A percentile compares a stretch with the other conserved stretches of the same genome.
phyloP scores from a whole-genome alignment of 2,113 vertebrate species.

The Passer montanus region DNA sequence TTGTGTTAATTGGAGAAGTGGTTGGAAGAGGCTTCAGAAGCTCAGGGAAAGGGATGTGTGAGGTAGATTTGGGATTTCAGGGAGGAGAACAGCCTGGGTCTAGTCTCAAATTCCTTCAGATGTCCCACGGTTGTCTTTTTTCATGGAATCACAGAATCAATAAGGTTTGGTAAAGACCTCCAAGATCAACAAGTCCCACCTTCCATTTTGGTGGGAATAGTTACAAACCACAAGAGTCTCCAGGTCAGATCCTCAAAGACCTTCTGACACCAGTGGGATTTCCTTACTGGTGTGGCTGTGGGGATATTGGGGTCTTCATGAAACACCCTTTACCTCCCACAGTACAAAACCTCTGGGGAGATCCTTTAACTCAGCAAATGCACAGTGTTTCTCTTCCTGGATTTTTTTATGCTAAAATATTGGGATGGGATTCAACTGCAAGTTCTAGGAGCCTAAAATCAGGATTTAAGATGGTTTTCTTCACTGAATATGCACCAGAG shows the following conservation, averaged over 20 bases:
- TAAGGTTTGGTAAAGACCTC: background rate
- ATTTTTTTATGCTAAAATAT: background rate
- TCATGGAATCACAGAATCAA: background rate
- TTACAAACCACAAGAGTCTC: background rate
- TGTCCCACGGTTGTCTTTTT: background rate
- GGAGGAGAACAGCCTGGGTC: background rate
- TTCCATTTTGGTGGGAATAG: background rate
- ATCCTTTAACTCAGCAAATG: background rate
- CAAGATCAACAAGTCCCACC: background rate
- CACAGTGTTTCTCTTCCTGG: background rate
- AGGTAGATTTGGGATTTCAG: background rate
- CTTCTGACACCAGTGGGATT: background rate
- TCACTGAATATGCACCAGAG: background rate
- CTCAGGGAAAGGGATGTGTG: background rate
- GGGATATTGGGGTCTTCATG: too few relatives aligned
- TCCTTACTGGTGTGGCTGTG: background rate
- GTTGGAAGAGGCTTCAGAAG: background rate
- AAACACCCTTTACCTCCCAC: background rate
- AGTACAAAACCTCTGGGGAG: background rate
- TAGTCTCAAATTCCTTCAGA: background rate
- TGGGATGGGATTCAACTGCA: background rate
- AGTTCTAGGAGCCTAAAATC: background rate
- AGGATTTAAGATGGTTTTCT: background rate
- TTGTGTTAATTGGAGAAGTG: background rate
- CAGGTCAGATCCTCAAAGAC: background rate